phyloP scores from a whole-genome alignment of 1,140 invertebrate genomes.

The Macrotrachela quadricornifera region DNA sequence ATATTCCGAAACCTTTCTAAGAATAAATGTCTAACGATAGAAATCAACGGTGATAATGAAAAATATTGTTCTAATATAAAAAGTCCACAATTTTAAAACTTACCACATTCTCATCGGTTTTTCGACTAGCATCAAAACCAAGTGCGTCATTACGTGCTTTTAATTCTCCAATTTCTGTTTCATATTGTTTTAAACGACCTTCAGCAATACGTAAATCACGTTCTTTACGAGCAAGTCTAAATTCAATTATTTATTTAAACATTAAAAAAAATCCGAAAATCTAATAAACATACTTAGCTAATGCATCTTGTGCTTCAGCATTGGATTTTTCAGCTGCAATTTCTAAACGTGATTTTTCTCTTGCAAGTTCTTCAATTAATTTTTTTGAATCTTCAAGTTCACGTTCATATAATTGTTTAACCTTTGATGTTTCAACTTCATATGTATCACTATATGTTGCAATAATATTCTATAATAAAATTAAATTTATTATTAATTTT shows the following conservation, averaged over 20 bases:
- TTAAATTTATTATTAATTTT: too few species aligned
- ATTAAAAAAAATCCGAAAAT: too few species aligned
- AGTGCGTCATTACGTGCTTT: conserved; percentile 10
- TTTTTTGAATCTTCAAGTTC: conserved; percentile 65
- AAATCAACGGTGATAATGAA: too few species aligned
- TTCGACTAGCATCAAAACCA: conserved; percentile 13
- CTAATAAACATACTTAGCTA: conserved; percentile 32
- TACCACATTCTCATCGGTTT: conserved; percentile 12
- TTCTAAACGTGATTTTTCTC: conserved; percentile 67
- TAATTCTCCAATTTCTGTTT: conserved; percentile 18
- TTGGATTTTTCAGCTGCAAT: conserved; percentile 64
- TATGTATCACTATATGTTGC: too few species aligned
- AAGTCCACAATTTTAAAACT: too few species aligned
- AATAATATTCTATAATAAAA: too few species aligned
- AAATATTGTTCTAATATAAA: too few species aligned
- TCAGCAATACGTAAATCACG: conserved; percentile 50
- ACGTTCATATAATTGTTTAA: conserved; percentile 71
- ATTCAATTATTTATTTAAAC: too few species aligned
- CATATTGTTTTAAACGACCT: conserved; percentile 13
- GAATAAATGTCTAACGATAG: too few species aligned
- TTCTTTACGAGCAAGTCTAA: conserved; percentile 47
- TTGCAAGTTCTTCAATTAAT: conserved; percentile 63
- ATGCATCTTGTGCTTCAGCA: conserved; percentile 62
- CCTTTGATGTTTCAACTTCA: conserved; percentile 22
- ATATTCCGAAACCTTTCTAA: too few species aligned